Evolutionary conservation across 1,140 invertebrate species (phyloP), one percentile per base, ranked within the genome.

Genomic region (Leucophenga varia): DNA sequence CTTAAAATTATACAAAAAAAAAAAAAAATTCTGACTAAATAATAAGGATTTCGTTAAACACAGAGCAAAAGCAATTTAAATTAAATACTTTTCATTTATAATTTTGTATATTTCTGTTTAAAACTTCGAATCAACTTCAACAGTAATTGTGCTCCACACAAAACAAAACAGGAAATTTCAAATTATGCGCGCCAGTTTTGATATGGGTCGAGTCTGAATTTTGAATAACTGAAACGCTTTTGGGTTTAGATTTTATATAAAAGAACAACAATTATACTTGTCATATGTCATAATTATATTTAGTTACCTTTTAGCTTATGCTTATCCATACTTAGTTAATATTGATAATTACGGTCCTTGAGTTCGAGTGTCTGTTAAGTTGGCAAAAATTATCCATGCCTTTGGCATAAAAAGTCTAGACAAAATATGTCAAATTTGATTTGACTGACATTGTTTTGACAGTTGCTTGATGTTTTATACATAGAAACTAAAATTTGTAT

Each of bases 271-370:
- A 25, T 25, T 25, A 25, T 25, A 25, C 22, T 25, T 52, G 40
- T 61, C 61, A 65, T 48, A 58, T 65, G 63, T 65, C 63, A 65
- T 65, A 65, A 65, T 65, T 65, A 65, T 61, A 61, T 58, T 58
- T 59, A n/a, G 45, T 50, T 41, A 47, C 52, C 52, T 46, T 36
- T 42, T 21, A 40, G 14, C 18, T 32, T 55, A 49, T 22, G 30
- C 30, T 37, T 44, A 32, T 39, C 46, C 41, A 38, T 49, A 31
- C 32, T 43, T 42, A 43, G 18, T 35, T 50, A 47, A 37, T 32
- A 56, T 45, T 49, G 46, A 58, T 65, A 65, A 65, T 65, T 65
- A 58, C n/a, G 54, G 57, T 28, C 25, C 39, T 36, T 43, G 57
- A 49, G 42, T 49, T 48, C 47, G 49, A 57, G 41, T 47, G 50